A percentile compares a stretch with the other conserved stretches of the same genome.
These are phyloP conservation scores for Aphaenogaster ashmeadi DNA, from an alignment of 1,140 invertebrate genomes.

Conservation along the genomic window DNA sequence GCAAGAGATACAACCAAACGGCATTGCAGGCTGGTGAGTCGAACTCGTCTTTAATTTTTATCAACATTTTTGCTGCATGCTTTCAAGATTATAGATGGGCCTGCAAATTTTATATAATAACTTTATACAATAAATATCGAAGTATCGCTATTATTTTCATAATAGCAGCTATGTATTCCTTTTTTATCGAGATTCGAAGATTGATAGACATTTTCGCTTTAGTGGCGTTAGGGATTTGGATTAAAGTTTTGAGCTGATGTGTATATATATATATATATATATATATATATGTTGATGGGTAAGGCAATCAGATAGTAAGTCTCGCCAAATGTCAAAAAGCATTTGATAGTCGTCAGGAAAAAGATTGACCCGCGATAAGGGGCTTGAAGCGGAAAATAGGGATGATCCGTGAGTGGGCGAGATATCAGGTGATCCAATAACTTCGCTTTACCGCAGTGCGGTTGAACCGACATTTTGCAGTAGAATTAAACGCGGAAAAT, in stretches of 20 bases:
- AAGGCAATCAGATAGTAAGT: slow-evolving; percentile 24
- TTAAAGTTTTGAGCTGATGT: slow-evolving; percentile 10
- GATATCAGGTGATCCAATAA: slow-evolving; percentile 59
- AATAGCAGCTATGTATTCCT: neutral
- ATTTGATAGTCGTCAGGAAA: slow-evolving; percentile 38
- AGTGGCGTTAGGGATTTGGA: neutral
- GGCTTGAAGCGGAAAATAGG: slow-evolving; percentile 12
- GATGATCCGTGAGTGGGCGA: slow-evolving; percentile 23
- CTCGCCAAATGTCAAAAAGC: slow-evolving; percentile 28
- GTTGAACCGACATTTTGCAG: slow-evolving; percentile 25
- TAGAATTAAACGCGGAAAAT: neutral
- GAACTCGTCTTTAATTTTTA: slow-evolving; percentile 23
- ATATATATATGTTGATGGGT: neutral
- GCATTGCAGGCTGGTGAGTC: slow-evolving; percentile 91
- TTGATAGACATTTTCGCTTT: slow-evolving; percentile 8
- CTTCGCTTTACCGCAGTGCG: slow-evolving; percentile 64
- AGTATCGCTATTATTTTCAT: neutral
- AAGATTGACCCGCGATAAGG: slow-evolving; percentile 22
- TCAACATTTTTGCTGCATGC: slow-evolving; percentile 32
- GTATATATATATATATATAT: neutral
- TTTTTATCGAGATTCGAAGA: slow-evolving; percentile 1
- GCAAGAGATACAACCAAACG: slow-evolving; percentile 92
- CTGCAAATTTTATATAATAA: neutral
- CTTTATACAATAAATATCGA: neutral
- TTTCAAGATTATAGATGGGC: slow-evolving; percentile 18